These are phyloP conservation scores for Spialia ferax DNA, from an alignment of 2,888 invertebrate species.

Conservation along the genomic window DNA sequence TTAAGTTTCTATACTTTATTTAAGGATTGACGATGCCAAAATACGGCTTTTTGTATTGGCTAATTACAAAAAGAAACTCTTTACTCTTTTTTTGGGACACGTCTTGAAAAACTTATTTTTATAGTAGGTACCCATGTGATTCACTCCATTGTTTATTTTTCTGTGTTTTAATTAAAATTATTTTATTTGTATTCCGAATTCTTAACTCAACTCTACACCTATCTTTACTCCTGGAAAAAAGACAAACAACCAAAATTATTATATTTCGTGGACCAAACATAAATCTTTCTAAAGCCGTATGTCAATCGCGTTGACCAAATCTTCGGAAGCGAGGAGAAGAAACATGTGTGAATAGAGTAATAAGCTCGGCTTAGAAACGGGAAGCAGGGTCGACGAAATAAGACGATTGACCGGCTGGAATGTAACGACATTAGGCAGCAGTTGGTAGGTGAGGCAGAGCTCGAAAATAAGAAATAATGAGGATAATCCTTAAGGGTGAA, in stretches of 20 bases:
- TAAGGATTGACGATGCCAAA: slow-evolving; percentile 5
- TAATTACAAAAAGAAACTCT: neutral
- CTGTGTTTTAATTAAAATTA: neutral
- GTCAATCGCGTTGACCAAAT: slow-evolving; percentile 3
- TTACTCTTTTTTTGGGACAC: slow-evolving; percentile 5
- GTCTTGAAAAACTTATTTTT: slow-evolving; percentile 18
- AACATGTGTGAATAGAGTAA: slow-evolving; percentile 39
- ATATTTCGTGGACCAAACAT: neutral
- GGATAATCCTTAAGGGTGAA: slow-evolving; percentile 67
- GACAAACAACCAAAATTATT: too few relatives aligned
- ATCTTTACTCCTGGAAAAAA: too few relatives aligned
- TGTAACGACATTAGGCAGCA: slow-evolving; percentile 50
- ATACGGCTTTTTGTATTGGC: slow-evolving; percentile 12
- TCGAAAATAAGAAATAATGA: slow-evolving; percentile 74
- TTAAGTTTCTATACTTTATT: slow-evolving; percentile 24
- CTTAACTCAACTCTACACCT: too few relatives aligned
- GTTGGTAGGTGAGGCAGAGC: slow-evolving; percentile 51
- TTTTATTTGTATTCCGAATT: neutral
- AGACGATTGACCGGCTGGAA: slow-evolving; percentile 49
- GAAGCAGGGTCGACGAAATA: slow-evolving; percentile 44
- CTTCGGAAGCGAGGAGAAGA: slow-evolving; percentile 32
- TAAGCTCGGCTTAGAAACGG: slow-evolving; percentile 36
- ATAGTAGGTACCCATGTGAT: neutral
- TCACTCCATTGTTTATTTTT: neutral
- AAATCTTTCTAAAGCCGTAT: neutral